Evolutionary conservation across 2,113 vertebrate species (phyloP).

Genomic region (Tragelaphus imberbis): DNA sequence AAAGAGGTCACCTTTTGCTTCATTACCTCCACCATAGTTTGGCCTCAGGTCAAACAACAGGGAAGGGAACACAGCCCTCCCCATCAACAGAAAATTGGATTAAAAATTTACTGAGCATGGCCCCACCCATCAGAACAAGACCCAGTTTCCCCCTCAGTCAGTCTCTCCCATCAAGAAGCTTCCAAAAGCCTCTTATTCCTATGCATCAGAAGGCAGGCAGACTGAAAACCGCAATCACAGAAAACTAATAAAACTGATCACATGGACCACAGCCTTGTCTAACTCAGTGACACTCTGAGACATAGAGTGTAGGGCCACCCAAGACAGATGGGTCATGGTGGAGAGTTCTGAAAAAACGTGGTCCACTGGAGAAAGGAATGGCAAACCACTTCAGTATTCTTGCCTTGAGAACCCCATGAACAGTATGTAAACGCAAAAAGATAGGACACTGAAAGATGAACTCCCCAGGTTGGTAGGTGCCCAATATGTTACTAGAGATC

Average conservation of each 20-base stretch:
- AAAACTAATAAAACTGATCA: neutral
- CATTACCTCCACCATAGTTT: neutral
- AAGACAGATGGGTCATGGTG: neutral
- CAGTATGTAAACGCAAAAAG: neutral
- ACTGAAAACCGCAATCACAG: neutral
- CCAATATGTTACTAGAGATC: neutral
- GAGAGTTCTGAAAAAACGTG: neutral
- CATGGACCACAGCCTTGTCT: neutral
- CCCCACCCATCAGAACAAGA: neutral
- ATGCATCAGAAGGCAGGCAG: neutral
- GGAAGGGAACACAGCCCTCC: neutral
- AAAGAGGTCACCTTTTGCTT: rapidly evolving
- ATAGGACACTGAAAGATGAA: neutral
- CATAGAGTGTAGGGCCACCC: neutral
- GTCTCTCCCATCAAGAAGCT: neutral
- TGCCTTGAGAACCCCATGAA: neutral
- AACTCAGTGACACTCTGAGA: neutral
- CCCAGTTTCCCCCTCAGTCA: neutral
- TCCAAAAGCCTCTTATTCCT: neutral
- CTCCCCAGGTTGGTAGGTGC: neutral
- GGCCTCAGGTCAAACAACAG: neutral
- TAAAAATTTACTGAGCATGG: neutral
- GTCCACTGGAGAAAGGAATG: neutral
- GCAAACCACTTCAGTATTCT: neutral
- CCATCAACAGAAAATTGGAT: neutral